Evolutionary conservation across 2,113 vertebrate genomes (phyloP).

Genomic region (Etheostoma spectabile): DNA sequence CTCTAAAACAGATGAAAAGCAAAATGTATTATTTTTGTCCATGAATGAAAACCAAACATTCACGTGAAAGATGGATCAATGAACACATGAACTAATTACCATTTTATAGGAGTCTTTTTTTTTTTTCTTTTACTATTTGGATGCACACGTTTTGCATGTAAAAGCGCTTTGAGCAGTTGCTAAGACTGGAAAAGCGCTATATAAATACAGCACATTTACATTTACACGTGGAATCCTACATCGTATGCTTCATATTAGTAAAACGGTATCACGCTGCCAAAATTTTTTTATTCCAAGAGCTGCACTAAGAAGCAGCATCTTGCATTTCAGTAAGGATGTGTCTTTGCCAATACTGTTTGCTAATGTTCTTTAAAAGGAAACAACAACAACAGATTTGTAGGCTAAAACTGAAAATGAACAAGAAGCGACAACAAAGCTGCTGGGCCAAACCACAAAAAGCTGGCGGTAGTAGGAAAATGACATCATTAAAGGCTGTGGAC

Average conservation of each 20-base stretch:
- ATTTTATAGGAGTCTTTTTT: neutral
- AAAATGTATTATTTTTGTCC: neutral
- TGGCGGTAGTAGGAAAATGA: neutral
- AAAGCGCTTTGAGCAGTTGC: too few relatives aligned
- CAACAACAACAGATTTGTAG: neutral
- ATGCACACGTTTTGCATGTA: too few relatives aligned
- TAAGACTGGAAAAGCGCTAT: too few relatives aligned
- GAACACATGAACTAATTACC: neutral
- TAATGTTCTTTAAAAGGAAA: neutral
- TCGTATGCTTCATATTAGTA: neutral
- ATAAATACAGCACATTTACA: too few relatives aligned
- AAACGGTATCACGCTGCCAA: neutral
- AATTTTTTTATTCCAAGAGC: neutral
- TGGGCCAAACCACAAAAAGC: neutral
- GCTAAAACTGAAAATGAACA: neutral
- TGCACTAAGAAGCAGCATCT: neutral
- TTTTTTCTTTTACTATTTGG: too few relatives aligned
- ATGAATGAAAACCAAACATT: neutral
- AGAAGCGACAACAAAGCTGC: neutral
- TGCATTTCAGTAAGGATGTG: neutral
- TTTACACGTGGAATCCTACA: neutral
- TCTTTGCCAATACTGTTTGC: neutral
- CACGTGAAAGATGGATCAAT: neutral
- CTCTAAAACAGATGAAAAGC: neutral
- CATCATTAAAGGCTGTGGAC: neutral